Evolutionary conservation across 1,140 invertebrate genomes (phyloP).

Genomic region (Wiebesia pumilae): DNA sequence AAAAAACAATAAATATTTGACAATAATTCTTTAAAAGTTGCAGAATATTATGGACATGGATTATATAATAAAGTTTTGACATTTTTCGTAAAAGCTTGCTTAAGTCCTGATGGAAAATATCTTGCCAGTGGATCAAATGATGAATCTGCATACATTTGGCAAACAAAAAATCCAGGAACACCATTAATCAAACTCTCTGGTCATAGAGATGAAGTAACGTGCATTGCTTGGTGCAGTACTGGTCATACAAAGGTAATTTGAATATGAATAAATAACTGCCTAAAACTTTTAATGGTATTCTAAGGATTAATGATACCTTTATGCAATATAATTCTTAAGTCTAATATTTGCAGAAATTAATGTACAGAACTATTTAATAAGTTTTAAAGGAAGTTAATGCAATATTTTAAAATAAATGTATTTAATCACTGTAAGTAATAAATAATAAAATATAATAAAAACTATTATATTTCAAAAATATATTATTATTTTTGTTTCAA

Average conservation of each 20-base stretch:
- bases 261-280: too few species aligned
- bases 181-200: constrained; percentile 83
- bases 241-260: constrained; percentile 73
- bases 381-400: too few species aligned
- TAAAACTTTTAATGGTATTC: too few species aligned
- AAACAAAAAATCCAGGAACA: constrained; percentile 77
- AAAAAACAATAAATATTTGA: background rate
- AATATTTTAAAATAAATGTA: constrained; percentile 11
- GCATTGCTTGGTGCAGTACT: constrained; percentile 84
- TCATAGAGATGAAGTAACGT: constrained; percentile 88
- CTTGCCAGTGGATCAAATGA: constrained; percentile 90
- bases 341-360: too few species aligned
- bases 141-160: constrained; percentile 90
- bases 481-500: background rate
- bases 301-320: too few species aligned
- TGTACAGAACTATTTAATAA: too few species aligned
- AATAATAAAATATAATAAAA: too few species aligned
- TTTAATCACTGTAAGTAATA: too few species aligned
- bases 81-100: constrained; percentile 88
- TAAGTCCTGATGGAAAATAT: constrained; percentile 88
- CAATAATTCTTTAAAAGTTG: constrained; percentile 60
- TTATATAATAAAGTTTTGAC: constrained; percentile 75
- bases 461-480: background rate
- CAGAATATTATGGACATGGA: constrained; percentile 79
- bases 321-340: too few species aligned